These are phyloP conservation scores for Cryptophagus acutangulus DNA, from an alignment of 2,888 invertebrate genomes.

Conservation along the genomic window DNA sequence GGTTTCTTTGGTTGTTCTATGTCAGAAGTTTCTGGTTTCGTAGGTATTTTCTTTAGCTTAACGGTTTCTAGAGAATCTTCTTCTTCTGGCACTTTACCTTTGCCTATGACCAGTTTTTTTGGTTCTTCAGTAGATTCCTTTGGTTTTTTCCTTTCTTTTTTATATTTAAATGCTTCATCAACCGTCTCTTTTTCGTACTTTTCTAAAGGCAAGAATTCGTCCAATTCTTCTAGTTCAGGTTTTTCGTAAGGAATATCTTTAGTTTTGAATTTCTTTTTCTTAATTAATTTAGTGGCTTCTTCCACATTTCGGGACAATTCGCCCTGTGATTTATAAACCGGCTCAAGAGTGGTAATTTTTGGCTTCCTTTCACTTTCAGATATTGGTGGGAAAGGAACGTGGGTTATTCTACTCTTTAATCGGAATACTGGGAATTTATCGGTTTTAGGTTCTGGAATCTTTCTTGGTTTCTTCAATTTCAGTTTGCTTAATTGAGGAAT, in stretches of 20 bases:
- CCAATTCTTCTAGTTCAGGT: conserved; percentile 47
- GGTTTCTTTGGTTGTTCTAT: conserved; percentile 40
- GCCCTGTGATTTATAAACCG: conserved; percentile 47
- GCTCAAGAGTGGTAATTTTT: conserved; percentile 41
- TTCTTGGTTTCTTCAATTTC: conserved; percentile 46
- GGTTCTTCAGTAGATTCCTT: conserved; percentile 33
- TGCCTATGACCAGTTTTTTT: conserved; percentile 42
- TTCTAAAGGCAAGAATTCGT: conserved; percentile 45
- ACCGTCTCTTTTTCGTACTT: conserved; percentile 43
- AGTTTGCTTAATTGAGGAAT: conserved; percentile 54
- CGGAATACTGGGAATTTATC: conserved; percentile 47
- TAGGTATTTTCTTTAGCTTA: conserved; percentile 52
- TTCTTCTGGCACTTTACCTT: conserved; percentile 49
- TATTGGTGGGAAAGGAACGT: conserved; percentile 48
- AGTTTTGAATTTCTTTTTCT: conserved; percentile 45
- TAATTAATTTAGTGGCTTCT: conserved; percentile 49
- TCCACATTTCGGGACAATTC: conserved; percentile 50
- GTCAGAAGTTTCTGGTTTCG: conserved; percentile 40
- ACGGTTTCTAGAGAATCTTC: conserved; percentile 47
- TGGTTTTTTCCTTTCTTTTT: conserved; percentile 35
- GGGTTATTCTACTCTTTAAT: conserved; percentile 48
- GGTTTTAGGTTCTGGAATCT: conserved; percentile 36
- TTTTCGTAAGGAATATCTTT: conserved; percentile 44
- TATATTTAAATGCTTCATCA: conserved; percentile 46
- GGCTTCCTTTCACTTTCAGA: conserved; percentile 40